Evolutionary conservation across 2,888 invertebrate genomes (phyloP), one percentile per base, ranked within the genome.

Genomic region (Sinohyriopsis cumingii): DNA sequence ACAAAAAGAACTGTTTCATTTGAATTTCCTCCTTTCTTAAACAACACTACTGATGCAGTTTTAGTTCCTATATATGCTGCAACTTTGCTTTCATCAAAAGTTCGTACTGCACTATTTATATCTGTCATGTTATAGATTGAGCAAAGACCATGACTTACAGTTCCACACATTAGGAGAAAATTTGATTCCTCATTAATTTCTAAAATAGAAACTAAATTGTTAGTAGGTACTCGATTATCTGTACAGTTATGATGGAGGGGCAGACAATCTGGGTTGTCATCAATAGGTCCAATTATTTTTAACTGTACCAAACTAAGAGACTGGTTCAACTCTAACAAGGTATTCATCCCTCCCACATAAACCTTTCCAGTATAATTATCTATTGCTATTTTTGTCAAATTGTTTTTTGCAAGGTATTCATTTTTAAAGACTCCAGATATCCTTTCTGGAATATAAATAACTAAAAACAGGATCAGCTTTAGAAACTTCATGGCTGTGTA

Each of bases 301-400:
- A n/a, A 18, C 0, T 63, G 22, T 2, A 62, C 28, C 28, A 55
- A 55, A 3, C 63, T 70, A 25, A 82, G 65, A 55, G 79, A 61
- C 7, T 63, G 22, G 64, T 76, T 72, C n/a, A 83, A 68, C 54
- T 78, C 75, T n/a, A 74, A 65, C 55, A 84, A 65, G 20, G 65
- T 60, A 62, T 84, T 84, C 20, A 59, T 66, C 7, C 79, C 84
- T 20, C 81, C 82, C n/a, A 80, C 77, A 63, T 72, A 80, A n/a
- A 82, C 66, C 33, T 68, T 59, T 20, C 69, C 65, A 25, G 67
- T 57, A 12, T 59, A 53, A 19, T 18, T 25, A 22, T 76, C 45
- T 20, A 69, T 55, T 15, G 65, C 61, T 15, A 79, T 61, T 55
- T 72, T 25, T 28, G 28, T 15, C 63, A 68, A 22, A 22, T 18